Percentiles rank a stretch among this genome's conserved stretches.
Conservation (phyloP, 1,140 invertebrate species). For the Drosophila truncata region DNA sequence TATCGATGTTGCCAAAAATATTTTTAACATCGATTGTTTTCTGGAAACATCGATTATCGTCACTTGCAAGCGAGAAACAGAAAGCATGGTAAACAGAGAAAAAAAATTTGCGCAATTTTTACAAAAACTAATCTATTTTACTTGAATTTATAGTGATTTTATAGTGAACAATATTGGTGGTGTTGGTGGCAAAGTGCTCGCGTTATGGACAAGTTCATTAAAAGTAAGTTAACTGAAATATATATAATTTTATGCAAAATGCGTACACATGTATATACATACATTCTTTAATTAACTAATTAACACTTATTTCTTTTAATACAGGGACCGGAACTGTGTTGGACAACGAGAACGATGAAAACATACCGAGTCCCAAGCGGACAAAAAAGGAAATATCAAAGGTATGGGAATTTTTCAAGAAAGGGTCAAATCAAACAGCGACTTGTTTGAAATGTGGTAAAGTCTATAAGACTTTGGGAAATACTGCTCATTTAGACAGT, state of each 20-base stretch:
- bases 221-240: slow-evolving; percentile 1
- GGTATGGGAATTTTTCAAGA: background rate
- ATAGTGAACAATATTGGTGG: background rate
- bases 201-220: background rate
- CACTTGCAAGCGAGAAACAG: background rate
- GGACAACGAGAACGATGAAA: background rate
- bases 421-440: background rate
- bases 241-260: background rate
- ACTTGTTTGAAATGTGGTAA: background rate
- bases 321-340: background rate
- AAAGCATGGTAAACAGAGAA: background rate
- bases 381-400: background rate
- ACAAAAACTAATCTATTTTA: background rate
- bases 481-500: background rate
- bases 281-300: background rate
- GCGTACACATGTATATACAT: background rate
- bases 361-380: background rate
- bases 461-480: background rate
- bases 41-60: background rate
- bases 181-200: background rate
- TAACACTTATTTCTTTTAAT: background rate
- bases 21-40: background rate
- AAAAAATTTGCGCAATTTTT: background rate
- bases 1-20: background rate
- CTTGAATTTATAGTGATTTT: background rate